Conservation (phyloP, 2,113 vertebrate genomes). For the Meleagris gallopavo region DNA sequence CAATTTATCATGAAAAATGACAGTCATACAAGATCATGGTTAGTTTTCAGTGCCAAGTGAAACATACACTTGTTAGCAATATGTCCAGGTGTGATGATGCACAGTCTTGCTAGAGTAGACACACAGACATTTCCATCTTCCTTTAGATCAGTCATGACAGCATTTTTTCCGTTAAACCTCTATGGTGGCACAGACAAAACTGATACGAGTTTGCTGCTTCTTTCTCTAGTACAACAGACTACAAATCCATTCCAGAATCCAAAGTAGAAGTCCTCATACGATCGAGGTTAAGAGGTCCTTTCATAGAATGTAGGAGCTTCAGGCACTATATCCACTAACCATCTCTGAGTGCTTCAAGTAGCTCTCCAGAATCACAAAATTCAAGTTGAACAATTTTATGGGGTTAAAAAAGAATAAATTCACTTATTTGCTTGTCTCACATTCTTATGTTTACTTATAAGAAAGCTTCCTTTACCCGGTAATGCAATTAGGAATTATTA, state of each 20-base stretch:
- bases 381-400: background rate
- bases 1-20: rapidly evolving
- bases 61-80: background rate
- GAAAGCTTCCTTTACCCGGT: background rate
- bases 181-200: background rate
- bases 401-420: background rate
- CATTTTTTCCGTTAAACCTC: background rate
- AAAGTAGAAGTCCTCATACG: background rate
- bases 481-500: background rate
- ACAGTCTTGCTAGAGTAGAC: background rate
- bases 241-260: background rate
- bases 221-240: background rate
- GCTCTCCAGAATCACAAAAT: background rate
- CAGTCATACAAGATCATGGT: rapidly evolving
- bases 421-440: background rate
- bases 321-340: background rate
- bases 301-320: background rate
- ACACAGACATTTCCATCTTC: background rate
- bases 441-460: background rate
- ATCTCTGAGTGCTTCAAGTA: background rate
- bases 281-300: background rate
- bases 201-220: background rate
- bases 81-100: background rate
- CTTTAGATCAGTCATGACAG: background rate
- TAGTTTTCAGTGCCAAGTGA: background rate